Conservation (phyloP, 2,113 vertebrate species). For the Gallinago media region DNA sequence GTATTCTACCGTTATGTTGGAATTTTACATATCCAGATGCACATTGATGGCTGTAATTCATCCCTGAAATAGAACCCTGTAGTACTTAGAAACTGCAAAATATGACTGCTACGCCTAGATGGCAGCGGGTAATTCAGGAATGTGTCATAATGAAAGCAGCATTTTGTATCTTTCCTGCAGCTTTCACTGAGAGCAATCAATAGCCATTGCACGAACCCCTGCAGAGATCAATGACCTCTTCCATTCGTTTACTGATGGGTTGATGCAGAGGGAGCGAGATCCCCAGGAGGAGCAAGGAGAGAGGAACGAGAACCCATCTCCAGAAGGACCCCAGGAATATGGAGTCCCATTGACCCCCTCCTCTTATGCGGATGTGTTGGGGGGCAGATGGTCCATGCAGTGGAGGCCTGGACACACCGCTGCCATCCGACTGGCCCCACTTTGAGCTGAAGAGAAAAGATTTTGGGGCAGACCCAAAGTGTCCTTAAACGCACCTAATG, state of each 20-base stretch:
- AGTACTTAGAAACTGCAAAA: background rate
- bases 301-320: background rate
- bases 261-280: background rate
- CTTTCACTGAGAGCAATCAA: background rate
- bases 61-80: background rate
- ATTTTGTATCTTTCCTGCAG: background rate
- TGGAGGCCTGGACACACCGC: fast-evolving
- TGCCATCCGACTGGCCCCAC: background rate
- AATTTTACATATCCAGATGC: background rate
- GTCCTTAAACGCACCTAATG: background rate
- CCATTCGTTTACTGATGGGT: background rate
- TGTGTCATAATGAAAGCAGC: background rate
- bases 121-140: background rate
- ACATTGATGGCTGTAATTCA: background rate
- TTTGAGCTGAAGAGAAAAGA: background rate
- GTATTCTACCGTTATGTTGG: background rate
- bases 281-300: background rate
- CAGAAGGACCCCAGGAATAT: background rate
- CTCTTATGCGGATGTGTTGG: fast-evolving
- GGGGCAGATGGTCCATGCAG: fast-evolving
- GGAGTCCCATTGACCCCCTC: fast-evolving
- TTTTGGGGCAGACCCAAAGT: background rate
- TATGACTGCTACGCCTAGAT: background rate
- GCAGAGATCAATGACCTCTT: background rate
- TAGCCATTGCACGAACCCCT: background rate